A percentile compares a stretch with the other conserved stretches of the same genome.
Evolutionary conservation across 2,888 invertebrate species (phyloP).

Genomic region (Drosophila pseudotalamancana): DNA sequence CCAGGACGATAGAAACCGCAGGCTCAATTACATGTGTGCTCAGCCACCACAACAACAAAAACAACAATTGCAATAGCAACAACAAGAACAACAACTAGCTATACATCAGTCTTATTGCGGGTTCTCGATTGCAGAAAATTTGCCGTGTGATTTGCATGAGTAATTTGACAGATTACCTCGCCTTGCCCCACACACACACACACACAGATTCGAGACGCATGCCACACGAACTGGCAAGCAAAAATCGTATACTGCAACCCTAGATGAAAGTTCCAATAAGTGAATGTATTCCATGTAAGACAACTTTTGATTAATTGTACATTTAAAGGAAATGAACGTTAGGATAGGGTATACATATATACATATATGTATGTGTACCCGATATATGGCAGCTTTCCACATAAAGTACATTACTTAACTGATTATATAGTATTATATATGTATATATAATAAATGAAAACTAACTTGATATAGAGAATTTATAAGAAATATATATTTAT

Average conservation of each 20-base stretch:
- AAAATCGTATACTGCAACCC: slow-evolving; percentile 8
- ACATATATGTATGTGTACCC: too few species aligned
- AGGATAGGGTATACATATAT: too few species aligned
- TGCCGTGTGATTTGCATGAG: slow-evolving; percentile 72
- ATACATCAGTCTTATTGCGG: neutral
- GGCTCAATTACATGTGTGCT: slow-evolving; percentile 60
- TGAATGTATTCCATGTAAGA: neutral
- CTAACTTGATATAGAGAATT: too few species aligned
- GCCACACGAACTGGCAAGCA: slow-evolving; percentile 5
- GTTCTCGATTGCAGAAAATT: slow-evolving; percentile 27
- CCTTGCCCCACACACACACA: slow-evolving; percentile 22
- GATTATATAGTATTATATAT: too few species aligned
- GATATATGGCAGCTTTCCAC: too few species aligned
- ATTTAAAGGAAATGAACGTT: neutral
- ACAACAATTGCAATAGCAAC: slow-evolving; percentile 6
- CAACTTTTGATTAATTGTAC: slow-evolving; percentile 5
- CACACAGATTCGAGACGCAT: slow-evolving; percentile 22
- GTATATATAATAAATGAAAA: too few species aligned
- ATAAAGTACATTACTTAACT: too few species aligned
- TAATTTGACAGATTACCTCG: slow-evolving; percentile 80
- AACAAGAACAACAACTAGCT: neutral
- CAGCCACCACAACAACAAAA: slow-evolving; percentile 13
- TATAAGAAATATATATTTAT: too few species aligned
- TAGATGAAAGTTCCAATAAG: neutral
- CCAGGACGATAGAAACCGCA: slow-evolving; percentile 52